Base-by-base conservation (phyloP, 2,113 vertebrate genomes). In the Stictonetta naevosa region DNA sequence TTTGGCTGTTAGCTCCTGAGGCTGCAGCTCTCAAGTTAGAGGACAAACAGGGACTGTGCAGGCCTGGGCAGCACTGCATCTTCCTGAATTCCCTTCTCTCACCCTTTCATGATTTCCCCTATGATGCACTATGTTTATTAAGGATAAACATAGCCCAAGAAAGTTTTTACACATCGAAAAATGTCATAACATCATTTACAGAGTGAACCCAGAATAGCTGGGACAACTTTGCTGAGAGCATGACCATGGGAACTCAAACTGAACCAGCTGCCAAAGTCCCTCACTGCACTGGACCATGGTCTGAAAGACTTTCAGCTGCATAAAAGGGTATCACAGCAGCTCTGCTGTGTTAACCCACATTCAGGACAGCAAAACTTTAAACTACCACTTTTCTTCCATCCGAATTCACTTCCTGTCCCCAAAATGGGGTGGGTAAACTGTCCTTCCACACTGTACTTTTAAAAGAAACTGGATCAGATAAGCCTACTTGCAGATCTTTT, bases 131-230 rank as follows among this genome's bases (percentile, higher is more conserved):
- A 50, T 38, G 25, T 31, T 34, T 48, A 50, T 33, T 11, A 34
- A 69, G 44, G 23, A 50, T 34, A 13, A 50, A 34, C 8, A 50
- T 34, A 69, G 6, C 4, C 52, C 59, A 44, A 48, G 5, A 7
- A 40, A 48, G 19, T 36, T 71, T 71, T 71, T 16, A 53, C 55
- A 56, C 4, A 20, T 28, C 23, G 34, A 38, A 50, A 88, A 88
- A 56, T 11, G 17, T 63, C 1, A 0, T 56, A 62, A 50, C 10
- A 36, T 13, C 26, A 16, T 33, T 5, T 31, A 33, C 1, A 0
- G 23, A 20, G 40, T 34, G 21, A 92, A 26, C 16, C 40, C 36
- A 48, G 25, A 59, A 19, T 0, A 22, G 29, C 1, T n/a, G 36
- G 22, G 19, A 25, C 40, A 36, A 12, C 50, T 85, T 36, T 50